These are phyloP conservation scores for Apostichopus californicus DNA, from an alignment of 35 echinoderm and acorn worm species.

Conservation along the genomic window DNA sequence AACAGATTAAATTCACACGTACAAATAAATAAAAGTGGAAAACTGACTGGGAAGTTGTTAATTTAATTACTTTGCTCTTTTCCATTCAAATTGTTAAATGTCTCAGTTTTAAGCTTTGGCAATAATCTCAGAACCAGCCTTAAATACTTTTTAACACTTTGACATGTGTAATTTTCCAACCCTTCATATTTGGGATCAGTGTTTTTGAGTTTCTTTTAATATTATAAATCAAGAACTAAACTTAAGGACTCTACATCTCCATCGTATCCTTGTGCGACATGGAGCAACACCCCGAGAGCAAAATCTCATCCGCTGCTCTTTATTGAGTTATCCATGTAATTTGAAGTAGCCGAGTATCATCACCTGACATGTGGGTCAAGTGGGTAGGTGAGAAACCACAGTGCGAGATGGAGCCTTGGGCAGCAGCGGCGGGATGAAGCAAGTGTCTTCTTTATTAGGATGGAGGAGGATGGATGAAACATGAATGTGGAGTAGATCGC, in stretches of 20 bases:
- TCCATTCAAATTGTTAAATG: too few species aligned
- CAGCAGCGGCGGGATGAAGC: neutral
- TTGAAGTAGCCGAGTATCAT: constrained; percentile 1
- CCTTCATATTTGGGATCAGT: neutral
- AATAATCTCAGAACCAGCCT: too few species aligned
- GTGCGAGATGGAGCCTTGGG: constrained; percentile 12
- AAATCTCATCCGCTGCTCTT: constrained; percentile 7
- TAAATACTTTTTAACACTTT: too few species aligned
- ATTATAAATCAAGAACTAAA: too few species aligned
- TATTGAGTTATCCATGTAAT: constrained; percentile 23
- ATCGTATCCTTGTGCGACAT: constrained; percentile 1
- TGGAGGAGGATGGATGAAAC: constrained; percentile 1
- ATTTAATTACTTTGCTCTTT: too few species aligned
- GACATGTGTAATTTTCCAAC: too few species aligned
- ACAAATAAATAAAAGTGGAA: too few species aligned
- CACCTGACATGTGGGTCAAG: constrained; percentile 46
- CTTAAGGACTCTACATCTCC: neutral
- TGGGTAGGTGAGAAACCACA: neutral
- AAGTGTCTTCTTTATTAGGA: neutral
- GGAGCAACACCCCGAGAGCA: neutral
- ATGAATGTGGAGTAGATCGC: neutral
- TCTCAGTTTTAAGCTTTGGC: too few species aligned
- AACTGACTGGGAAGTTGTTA: too few species aligned
- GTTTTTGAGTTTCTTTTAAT: neutral
- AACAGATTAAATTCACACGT: too few species aligned